These are phyloP conservation scores for Hypocryptadius cinnamomeus DNA, from an alignment of 2,113 vertebrate genomes.

Conservation along the genomic window DNA sequence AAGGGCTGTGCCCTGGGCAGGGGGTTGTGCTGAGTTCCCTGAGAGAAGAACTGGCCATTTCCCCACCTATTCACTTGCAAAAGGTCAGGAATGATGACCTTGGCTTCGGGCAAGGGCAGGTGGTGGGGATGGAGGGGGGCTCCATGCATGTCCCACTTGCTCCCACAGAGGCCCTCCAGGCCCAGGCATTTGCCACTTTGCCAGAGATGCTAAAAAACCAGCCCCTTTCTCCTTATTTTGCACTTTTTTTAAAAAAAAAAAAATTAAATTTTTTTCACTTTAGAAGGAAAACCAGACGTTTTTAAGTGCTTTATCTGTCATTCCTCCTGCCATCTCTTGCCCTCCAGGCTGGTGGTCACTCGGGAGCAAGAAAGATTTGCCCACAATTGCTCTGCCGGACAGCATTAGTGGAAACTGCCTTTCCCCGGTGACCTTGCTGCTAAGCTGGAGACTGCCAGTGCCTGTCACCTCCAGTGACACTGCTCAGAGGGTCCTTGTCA, in stretches of 20 bases:
- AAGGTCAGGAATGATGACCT: neutral
- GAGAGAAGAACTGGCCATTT: neutral
- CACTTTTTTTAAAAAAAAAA: too few relatives aligned
- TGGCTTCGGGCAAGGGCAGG: neutral
- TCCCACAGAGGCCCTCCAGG: neutral
- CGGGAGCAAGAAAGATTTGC: neutral
- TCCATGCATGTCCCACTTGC: neutral
- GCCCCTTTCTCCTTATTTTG: neutral
- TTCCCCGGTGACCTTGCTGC: constrained; percentile 53
- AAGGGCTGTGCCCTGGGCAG: neutral
- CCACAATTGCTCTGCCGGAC: neutral
- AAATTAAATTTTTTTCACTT: too few relatives aligned
- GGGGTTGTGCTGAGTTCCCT: neutral
- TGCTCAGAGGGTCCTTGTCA: constrained; percentile 62
- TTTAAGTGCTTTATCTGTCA: neutral
- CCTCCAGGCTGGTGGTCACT: neutral
- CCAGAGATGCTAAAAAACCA: neutral
- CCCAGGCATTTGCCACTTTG: neutral
- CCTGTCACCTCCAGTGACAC: constrained; percentile 59
- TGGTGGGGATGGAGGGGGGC: neutral
- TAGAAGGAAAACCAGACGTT: neutral
- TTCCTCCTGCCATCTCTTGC: neutral
- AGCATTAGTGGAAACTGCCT: constrained; percentile 52
- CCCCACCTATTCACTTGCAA: neutral
- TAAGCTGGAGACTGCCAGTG: constrained; percentile 53